Conservation (phyloP, 1,140 invertebrate species). For the Achatina immaculata region DNA sequence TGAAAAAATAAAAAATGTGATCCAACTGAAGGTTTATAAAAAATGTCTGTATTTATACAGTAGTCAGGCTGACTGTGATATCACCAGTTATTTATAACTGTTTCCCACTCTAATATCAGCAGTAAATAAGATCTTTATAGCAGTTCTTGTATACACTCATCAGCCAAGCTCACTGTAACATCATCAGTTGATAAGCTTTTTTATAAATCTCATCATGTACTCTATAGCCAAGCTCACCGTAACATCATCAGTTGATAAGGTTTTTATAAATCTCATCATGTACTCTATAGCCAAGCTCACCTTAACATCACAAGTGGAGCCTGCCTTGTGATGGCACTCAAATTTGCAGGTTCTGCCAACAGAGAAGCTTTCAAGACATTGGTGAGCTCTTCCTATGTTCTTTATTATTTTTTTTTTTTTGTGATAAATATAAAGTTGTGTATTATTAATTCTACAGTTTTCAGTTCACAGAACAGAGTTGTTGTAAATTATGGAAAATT, state of each 20-base stretch:
- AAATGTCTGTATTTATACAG: too few relatives aligned
- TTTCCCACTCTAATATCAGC: too few relatives aligned
- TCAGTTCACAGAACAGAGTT: too few relatives aligned
- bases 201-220: slow-evolving; percentile 73
- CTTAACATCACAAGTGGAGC: slow-evolving; percentile 95
- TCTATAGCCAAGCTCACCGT: slow-evolving; percentile 86
- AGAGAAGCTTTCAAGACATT: slow-evolving; percentile 76
- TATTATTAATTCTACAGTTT: too few relatives aligned
- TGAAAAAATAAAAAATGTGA: too few relatives aligned
- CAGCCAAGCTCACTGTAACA: slow-evolving; percentile 93
- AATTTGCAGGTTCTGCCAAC: slow-evolving; percentile 93
- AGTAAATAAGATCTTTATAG: too few relatives aligned
- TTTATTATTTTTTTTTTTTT: slow-evolving; percentile 40
- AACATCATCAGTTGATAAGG: slow-evolving; percentile 94
- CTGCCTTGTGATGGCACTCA: slow-evolving; percentile 92
- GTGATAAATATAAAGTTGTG: too few relatives aligned
- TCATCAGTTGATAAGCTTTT: slow-evolving; percentile 90
- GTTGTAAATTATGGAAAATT: too few relatives aligned
- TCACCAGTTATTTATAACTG: too few relatives aligned
- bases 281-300: slow-evolving; percentile 84
- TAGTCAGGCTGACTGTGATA: too few relatives aligned
- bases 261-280: too few relatives aligned
- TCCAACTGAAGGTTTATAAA: too few relatives aligned
- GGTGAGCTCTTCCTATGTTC: slow-evolving; percentile 48
- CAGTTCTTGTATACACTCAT: slow-evolving; percentile 73